Percentiles rank a stretch among this genome's conserved stretches.
Conservation (phyloP, 2,888 invertebrate genomes). For the Sphaeridia pumilis region DNA sequence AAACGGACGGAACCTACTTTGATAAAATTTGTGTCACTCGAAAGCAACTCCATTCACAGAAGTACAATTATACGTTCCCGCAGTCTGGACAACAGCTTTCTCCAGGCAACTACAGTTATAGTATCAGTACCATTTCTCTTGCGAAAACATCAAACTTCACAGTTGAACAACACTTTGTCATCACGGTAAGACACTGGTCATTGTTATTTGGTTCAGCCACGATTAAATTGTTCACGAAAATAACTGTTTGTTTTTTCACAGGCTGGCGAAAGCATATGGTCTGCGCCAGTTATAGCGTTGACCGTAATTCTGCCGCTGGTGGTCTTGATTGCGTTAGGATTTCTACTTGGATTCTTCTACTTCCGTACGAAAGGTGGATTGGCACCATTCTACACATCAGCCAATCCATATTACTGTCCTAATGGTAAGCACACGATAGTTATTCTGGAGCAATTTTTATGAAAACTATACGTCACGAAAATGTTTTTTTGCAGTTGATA, state of each 20-base stretch:
- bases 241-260: not conserved
- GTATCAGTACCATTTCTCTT: conserved; percentile 41
- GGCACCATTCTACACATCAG: conserved; percentile 59
- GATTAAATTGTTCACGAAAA: too few species aligned
- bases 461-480: too few species aligned
- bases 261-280: conserved; percentile 9
- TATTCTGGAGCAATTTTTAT: too few species aligned
- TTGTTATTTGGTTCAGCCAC: too few species aligned
- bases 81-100: conserved; percentile 21
- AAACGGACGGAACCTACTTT: too few species aligned
- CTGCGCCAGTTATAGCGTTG: conserved; percentile 5
- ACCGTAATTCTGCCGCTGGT: conserved; percentile 25
- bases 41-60: conserved; percentile 38
- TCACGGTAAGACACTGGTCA: conserved; percentile 18
- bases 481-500: conserved; percentile 42
- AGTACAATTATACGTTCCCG: conserved; percentile 24
- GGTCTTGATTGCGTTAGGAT: conserved; percentile 18
- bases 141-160: conserved; percentile 37
- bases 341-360: conserved; percentile 36
- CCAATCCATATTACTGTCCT: conserved; percentile 79
- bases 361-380: conserved; percentile 47
- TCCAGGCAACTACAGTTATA: conserved; percentile 42
- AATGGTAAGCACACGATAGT: conserved; percentile 26
- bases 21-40: too few species aligned
- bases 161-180: conserved; percentile 20